These are phyloP conservation scores for Rhinella marina DNA, from an alignment of 2,797 vertebrate genomes.

Conservation along the genomic window DNA sequence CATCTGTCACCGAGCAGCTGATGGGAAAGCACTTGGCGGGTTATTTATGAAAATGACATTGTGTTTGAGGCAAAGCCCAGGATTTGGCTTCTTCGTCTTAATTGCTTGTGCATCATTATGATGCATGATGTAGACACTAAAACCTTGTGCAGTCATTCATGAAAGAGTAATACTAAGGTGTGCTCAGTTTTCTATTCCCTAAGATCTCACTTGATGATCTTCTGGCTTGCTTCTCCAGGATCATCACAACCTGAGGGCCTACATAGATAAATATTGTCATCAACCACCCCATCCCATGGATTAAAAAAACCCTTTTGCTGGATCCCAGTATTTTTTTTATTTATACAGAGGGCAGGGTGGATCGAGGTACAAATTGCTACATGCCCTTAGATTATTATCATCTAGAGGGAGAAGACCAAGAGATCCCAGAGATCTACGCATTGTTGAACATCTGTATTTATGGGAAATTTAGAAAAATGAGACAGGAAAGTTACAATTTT, in stretches of 20 bases:
- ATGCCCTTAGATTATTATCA: too few species aligned
- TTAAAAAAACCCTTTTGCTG: too few species aligned
- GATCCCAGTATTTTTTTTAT: too few species aligned
- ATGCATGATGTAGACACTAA: background rate
- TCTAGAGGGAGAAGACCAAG: too few species aligned
- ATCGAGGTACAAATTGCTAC: too few species aligned
- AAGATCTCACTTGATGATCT: background rate
- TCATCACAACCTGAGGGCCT: background rate
- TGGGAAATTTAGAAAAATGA: too few species aligned
- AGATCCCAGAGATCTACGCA: too few species aligned
- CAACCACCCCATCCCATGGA: too few species aligned
- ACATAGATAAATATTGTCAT: too few species aligned
- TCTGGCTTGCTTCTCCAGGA: background rate
- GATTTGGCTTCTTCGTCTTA: background rate
- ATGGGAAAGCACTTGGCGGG: conserved; percentile 27
- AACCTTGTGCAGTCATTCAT: background rate
- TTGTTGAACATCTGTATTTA: too few species aligned
- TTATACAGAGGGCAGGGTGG: too few species aligned
- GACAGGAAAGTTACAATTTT: too few species aligned
- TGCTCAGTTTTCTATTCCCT: background rate
- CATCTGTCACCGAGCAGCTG: conserved; percentile 34
- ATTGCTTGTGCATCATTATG: conserved; percentile 20
- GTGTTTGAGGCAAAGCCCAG: background rate
- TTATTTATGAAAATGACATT: conserved; percentile 46
- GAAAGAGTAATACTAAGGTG: background rate